A percentile compares a stretch with the other conserved stretches of the same genome.
Conservation (phyloP, 2,113 vertebrate species). For the Caranx ignobilis region DNA sequence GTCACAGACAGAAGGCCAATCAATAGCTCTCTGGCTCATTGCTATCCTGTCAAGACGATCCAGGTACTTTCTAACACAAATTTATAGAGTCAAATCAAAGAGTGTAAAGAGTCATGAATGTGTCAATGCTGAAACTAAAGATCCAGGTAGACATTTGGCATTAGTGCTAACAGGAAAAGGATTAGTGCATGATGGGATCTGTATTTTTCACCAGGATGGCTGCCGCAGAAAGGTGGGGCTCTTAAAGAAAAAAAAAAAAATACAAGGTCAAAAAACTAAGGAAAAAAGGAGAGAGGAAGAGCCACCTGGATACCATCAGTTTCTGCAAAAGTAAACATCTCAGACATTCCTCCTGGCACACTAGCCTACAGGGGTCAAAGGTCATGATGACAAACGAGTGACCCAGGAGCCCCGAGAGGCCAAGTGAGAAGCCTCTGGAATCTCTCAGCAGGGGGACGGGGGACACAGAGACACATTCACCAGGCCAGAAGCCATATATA, state of each 20-base stretch:
- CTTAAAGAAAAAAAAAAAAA: conserved; percentile 43
- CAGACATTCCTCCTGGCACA: conserved; percentile 93
- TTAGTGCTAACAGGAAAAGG: not conserved
- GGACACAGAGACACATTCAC: conserved; percentile 87
- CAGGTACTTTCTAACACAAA: conserved; percentile 39
- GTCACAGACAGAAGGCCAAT: conserved; percentile 62
- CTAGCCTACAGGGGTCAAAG: conserved; percentile 95
- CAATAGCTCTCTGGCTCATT: conserved; percentile 64
- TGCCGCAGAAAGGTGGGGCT: conserved; percentile 34
- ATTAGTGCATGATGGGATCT: conserved; percentile 6
- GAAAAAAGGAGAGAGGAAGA: conserved; percentile 46
- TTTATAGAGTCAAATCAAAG: conserved; percentile 8
- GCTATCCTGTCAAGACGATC: conserved; percentile 55
- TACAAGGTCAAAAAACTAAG: conserved; percentile 64
- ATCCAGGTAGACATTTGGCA: not conserved
- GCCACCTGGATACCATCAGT: conserved; percentile 99
- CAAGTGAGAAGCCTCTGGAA: conserved; percentile 93
- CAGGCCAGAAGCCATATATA: conserved; percentile 24
- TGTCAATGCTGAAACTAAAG: conserved; percentile 8
- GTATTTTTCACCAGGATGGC: conserved; percentile 50
- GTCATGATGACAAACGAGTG: conserved; percentile 94
- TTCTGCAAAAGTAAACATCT: conserved; percentile 96
- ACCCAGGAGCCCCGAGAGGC: conserved; percentile 89
- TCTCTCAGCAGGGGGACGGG: conserved; percentile 87
- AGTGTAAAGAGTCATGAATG: conserved; percentile 17